A percentile compares a stretch with the other conserved stretches of the same genome.
Evolutionary conservation across 2,888 invertebrate genomes (phyloP).

Genomic region (Rapana venosa): DNA sequence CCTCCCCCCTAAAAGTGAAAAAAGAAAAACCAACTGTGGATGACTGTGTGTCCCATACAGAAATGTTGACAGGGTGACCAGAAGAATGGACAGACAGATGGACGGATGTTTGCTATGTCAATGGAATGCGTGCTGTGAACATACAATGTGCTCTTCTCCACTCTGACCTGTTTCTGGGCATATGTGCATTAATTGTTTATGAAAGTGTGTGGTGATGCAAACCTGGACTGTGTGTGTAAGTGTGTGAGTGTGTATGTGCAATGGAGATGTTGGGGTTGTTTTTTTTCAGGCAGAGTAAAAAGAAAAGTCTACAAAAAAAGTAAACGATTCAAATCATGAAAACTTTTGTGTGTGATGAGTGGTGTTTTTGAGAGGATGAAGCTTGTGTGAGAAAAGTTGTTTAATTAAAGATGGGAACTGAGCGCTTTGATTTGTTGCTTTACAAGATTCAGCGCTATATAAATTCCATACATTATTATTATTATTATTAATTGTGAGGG

Average conservation of each 20-base stretch:
- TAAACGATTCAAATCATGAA: conserved; percentile 8
- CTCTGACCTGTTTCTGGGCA: conserved; percentile 32
- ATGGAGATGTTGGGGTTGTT: not conserved
- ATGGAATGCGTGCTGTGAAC: not conserved
- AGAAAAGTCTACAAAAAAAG: not conserved
- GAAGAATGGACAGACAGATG: no score
- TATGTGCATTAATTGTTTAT: conserved; percentile 33
- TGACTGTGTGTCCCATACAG: no score
- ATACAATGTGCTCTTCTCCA: not conserved
- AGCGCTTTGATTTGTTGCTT: no score
- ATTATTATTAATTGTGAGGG: no score
- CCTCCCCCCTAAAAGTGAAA: no score
- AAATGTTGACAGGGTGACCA: no score
- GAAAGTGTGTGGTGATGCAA: conserved; percentile 16
- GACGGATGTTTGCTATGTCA: no score
- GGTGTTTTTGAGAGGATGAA: not conserved
- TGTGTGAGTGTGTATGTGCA: not conserved
- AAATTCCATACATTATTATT: no score
- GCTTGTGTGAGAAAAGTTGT: no score
- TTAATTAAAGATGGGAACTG: no score
- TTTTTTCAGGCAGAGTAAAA: not conserved
- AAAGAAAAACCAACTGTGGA: no score
- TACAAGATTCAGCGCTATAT: no score
- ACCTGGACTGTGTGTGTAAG: conserved; percentile 4
- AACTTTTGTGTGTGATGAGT: not conserved